Base-by-base conservation (phyloP, 1,140 invertebrate genomes). In the Eumeta japonica region DNA sequence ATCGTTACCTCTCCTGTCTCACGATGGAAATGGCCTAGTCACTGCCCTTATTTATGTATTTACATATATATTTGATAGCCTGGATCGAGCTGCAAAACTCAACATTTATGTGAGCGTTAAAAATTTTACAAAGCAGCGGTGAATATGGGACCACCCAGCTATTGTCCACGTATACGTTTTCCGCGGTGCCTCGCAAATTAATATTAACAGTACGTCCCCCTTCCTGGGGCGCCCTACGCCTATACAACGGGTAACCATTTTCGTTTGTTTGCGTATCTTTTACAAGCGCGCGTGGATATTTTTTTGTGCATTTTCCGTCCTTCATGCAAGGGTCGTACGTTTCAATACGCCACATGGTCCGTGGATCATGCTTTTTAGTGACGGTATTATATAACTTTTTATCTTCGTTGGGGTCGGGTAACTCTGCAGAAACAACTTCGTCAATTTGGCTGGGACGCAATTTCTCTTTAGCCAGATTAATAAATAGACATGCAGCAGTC, bases 141-240 rank as follows among this genome's bases (percentile, higher is more conserved):
- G 63, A 77, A 62, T 81, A 81, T 35, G 76, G 78, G 16, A 80
- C 77, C 35, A 81, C 50, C 72, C 72, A 80, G 17, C 58, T n/a
- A 45, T 80, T 80, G 47, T 79, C 70, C 18, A 78, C 43, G 28
- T 29, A 18, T 31, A 42, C 39, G 53, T 55, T 39, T n/a, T n/a
- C n/a, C n/a, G 51, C 37, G 43, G 40, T 50, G n/a, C n/a, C n/a
- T n/a, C n/a, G n/a, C n/a, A n/a, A n/a, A n/a, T n/a, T n/a, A n/a
- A n/a, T n/a, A n/a, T n/a, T n/a, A 27, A 43, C 53, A 55, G 52
- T 55, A 61, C 55, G 24, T 41, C 63, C 54, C 49, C 59, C 53
- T 46, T 66, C 41, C 41, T 55, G 56, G 40, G 45, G 53, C 28
- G 48, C 55, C 58, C 62, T 34, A 45, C 64, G 46, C n/a, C n/a